phyloP scores from a whole-genome alignment of 2,888 invertebrate species.

The Pelosia muscerda region DNA sequence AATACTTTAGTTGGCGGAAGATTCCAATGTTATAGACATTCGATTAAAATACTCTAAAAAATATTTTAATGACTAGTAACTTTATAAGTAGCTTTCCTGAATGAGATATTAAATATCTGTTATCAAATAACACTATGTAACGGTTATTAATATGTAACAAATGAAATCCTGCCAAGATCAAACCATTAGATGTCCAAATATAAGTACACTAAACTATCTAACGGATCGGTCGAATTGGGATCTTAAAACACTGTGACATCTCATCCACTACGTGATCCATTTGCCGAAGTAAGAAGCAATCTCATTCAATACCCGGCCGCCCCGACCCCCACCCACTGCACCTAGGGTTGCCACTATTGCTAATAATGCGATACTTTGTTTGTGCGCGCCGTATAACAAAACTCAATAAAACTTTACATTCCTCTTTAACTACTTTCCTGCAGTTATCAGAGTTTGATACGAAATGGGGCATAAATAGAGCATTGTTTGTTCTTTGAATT shows the following conservation, averaged over 20 bases:
- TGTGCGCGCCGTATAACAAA: constrained; percentile 77
- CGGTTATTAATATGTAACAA: neutral
- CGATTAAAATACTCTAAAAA: neutral
- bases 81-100: neutral
- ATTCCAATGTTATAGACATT: neutral
- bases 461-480: constrained; percentile 72
- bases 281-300: constrained; percentile 88
- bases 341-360: constrained; percentile 80
- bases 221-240: constrained; percentile 82
- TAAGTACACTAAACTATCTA: constrained; percentile 64
- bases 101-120: neutral
- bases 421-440: constrained; percentile 82
- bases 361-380: constrained; percentile 82
- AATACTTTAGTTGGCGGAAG: neutral
- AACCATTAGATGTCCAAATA: constrained; percentile 34
- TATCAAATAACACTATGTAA: neutral
- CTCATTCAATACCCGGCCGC: constrained; percentile 86
- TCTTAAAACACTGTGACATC: constrained; percentile 88
- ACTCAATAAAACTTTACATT: constrained; percentile 85
- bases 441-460: constrained; percentile 79
- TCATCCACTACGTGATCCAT: constrained; percentile 88
- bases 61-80: neutral
- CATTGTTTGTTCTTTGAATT: constrained; percentile 57
- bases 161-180: constrained; percentile 8
- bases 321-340: constrained; percentile 55